phyloP scores from a whole-genome alignment of 2,113 vertebrate genomes.

The Ailurus styani region DNA sequence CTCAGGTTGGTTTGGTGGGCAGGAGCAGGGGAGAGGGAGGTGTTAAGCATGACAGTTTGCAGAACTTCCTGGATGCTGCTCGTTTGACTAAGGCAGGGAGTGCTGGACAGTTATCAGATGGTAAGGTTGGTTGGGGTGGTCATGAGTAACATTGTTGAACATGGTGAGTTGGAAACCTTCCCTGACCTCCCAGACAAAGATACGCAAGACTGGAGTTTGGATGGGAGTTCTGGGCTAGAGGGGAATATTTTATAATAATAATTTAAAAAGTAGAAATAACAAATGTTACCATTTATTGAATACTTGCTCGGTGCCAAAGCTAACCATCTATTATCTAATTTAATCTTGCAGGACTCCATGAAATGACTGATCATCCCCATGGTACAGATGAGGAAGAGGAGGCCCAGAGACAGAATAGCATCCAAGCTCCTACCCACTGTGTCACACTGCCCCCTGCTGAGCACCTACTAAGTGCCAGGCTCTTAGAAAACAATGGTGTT shows the following conservation, averaged over 20 bases:
- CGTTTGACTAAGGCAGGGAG: neutral
- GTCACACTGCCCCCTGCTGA: slow-evolving; percentile 74
- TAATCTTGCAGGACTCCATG: neutral
- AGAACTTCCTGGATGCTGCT: neutral
- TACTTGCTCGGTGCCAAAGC: neutral
- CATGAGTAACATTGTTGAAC: neutral
- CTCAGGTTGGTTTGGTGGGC: neutral
- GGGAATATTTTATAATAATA: neutral
- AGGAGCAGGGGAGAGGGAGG: neutral
- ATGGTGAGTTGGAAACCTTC: neutral
- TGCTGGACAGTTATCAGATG: neutral
- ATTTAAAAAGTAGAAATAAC: neutral
- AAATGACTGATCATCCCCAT: neutral
- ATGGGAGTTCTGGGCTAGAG: neutral
- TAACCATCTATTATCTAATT: neutral
- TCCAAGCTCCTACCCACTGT: slow-evolving; percentile 33
- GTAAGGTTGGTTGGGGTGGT: accelerated
- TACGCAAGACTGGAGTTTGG: neutral
- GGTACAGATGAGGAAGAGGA: slow-evolving; percentile 16
- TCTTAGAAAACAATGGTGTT: neutral
- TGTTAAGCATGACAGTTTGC: neutral
- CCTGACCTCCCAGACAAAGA: neutral
- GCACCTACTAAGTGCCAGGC: slow-evolving; percentile 63
- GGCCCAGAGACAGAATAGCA: accelerated
- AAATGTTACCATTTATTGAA: neutral